These are phyloP conservation scores for Scytalopus superciliaris DNA, from an alignment of 2,113 vertebrate genomes.

Conservation along the genomic window DNA sequence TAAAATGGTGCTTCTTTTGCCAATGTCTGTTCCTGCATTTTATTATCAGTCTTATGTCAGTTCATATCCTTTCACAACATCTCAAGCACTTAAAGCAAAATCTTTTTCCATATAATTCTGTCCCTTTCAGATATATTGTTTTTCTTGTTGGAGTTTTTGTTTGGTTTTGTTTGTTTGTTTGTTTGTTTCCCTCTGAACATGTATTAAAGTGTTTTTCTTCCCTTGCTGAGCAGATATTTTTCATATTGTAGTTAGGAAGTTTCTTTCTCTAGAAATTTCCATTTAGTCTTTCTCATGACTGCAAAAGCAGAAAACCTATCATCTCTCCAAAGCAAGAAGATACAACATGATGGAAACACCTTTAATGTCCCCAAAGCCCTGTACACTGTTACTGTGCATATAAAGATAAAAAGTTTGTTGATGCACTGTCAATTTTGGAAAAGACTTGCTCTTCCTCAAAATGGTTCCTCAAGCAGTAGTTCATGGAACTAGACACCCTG, in stretches of 20 bases:
- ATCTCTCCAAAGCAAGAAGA: neutral
- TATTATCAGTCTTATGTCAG: neutral
- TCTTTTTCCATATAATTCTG: neutral
- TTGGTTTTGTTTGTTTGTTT: too few relatives aligned
- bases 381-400: neutral
- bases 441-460: neutral
- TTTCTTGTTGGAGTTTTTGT: too few relatives aligned
- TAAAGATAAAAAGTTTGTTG: neutral
- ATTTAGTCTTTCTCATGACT: neutral
- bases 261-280: neutral
- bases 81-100: neutral
- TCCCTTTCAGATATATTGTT: neutral
- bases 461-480: neutral
- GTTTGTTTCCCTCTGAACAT: neutral
- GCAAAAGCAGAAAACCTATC: neutral
- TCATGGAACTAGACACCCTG: neutral
- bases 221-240: neutral
- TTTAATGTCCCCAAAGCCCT: neutral
- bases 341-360: neutral
- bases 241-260: neutral
- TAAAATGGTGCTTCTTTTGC: neutral
- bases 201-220: neutral
- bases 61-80: neutral
- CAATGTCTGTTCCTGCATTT: neutral
- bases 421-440: neutral